A percentile compares a stretch with the other conserved stretches of the same genome.
Evolutionary conservation across 1,140 invertebrate genomes (phyloP).

Genomic region (Trypoxylus dichotomus): DNA sequence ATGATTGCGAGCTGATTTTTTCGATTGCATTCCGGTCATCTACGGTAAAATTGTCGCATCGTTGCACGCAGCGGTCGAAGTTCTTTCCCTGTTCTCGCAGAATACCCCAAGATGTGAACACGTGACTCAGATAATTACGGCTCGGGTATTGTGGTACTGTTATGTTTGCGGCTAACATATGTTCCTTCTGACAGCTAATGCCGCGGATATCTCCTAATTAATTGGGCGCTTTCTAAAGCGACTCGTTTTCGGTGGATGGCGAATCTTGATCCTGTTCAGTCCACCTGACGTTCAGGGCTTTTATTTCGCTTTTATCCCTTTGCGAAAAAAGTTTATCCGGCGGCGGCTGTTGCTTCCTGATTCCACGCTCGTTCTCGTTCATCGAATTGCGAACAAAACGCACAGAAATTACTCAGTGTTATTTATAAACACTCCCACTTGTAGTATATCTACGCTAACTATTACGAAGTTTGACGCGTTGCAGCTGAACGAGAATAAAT

Average conservation of each 20-base stretch:
- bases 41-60: constrained; percentile 4
- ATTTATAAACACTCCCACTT: constrained; percentile 7
- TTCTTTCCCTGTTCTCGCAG: constrained; percentile 25
- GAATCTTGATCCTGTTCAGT: neutral
- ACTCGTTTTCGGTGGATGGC: neutral
- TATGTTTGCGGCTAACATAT: constrained; percentile 44
- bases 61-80: neutral
- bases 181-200: constrained; percentile 45
- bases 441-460: neutral
- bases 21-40: constrained; percentile 14
- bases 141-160: constrained; percentile 42
- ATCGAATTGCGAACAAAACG: neutral
- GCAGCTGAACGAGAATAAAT: neutral
- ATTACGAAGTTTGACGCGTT: neutral
- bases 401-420: constrained; percentile 5
- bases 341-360: neutral
- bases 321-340: too few species aligned
- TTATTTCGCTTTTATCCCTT: neutral
- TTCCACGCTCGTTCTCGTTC: neutral
- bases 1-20: neutral
- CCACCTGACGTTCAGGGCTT: neutral
- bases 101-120: constrained; percentile 43
- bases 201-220: constrained; percentile 37
- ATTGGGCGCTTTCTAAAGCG: constrained; percentile 31
- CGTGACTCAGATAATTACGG: constrained; percentile 49